phyloP scores from a whole-genome alignment of 1,140 invertebrate species.

The Liolophura sinensis region DNA sequence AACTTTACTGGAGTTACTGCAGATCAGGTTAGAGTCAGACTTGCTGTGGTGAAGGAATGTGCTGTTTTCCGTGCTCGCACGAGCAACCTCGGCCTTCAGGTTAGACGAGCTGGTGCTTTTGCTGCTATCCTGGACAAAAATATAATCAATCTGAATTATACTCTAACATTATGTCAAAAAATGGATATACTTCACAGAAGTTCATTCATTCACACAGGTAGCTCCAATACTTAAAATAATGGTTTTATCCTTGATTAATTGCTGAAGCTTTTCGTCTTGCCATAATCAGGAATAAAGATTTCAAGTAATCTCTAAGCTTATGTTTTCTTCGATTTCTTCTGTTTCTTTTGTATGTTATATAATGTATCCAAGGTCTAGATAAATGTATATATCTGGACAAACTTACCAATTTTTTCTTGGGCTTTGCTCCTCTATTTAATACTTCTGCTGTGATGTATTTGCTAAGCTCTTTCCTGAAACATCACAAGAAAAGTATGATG shows the following conservation, averaged over 20 bases:
- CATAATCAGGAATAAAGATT: slow-evolving; percentile 10
- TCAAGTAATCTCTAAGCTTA: slow-evolving; percentile 3
- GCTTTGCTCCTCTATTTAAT: slow-evolving; percentile 64
- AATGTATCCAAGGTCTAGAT: slow-evolving; percentile 65
- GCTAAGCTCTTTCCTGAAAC: slow-evolving; percentile 70
- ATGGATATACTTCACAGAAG: background rate
- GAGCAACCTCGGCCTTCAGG: slow-evolving; percentile 72
- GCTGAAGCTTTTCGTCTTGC: slow-evolving; percentile 70
- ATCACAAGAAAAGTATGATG: slow-evolving; percentile 21
- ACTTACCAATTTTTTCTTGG: slow-evolving; percentile 26
- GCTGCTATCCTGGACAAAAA: slow-evolving; percentile 3
- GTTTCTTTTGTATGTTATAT: background rate
- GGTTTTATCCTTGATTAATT: slow-evolving; percentile 2
- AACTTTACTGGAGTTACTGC: slow-evolving; percentile 9
- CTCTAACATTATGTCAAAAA: background rate
- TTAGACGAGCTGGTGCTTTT: slow-evolving; percentile 71
- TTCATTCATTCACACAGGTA: no score
- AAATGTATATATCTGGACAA: slow-evolving; percentile 7
- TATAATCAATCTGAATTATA: background rate
- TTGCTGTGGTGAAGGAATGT: slow-evolving; percentile 59
- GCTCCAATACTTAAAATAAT: background rate
- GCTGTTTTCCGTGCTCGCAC: slow-evolving; percentile 67
- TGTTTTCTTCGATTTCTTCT: background rate
- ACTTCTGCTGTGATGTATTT: slow-evolving; percentile 75
- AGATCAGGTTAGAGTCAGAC: slow-evolving; percentile 33